A percentile compares a stretch with the other conserved stretches of the same genome.
Evolutionary conservation across 2,888 invertebrate species (phyloP).

Genomic region (Orthonychiurus folsomi): DNA sequence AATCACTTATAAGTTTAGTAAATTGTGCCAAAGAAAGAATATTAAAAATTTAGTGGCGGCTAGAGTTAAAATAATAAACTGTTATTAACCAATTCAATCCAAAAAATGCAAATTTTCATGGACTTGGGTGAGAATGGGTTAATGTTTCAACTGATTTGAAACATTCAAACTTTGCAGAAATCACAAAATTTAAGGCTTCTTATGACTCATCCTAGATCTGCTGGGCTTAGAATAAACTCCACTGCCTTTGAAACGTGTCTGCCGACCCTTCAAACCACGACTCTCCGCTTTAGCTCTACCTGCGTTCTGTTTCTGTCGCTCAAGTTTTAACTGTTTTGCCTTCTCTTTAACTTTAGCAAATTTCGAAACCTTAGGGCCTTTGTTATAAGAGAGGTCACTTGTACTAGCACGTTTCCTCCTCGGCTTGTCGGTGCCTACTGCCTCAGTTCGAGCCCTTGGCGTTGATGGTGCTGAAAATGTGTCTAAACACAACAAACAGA

Average conservation of each 20-base stretch:
- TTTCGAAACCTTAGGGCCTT: slow-evolving; percentile 22
- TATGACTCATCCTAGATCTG: slow-evolving; percentile 3
- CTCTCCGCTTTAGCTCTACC: neutral
- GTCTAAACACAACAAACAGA: too few species aligned
- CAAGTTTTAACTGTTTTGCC: slow-evolving; percentile 25
- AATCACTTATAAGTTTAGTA: too few species aligned
- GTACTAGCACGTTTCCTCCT: neutral
- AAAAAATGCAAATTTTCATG: too few species aligned
- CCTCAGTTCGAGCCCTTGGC: neutral
- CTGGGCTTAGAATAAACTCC: slow-evolving; percentile 11
- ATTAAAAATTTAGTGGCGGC: too few species aligned
- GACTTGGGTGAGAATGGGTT: too few species aligned
- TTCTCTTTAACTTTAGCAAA: slow-evolving; percentile 35
- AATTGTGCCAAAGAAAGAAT: too few species aligned
- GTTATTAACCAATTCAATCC: too few species aligned
- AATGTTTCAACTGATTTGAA: too few species aligned
- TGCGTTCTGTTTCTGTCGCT: slow-evolving; percentile 2
- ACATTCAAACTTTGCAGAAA: too few species aligned
- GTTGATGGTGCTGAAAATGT: slow-evolving; percentile 12
- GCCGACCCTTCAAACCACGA: slow-evolving; percentile 6
- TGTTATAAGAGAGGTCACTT: neutral
- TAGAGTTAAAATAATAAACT: too few species aligned
- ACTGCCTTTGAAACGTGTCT: slow-evolving; percentile 8
- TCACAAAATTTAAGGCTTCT: slow-evolving; percentile 5
- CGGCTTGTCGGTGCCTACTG: neutral